Evolutionary conservation across 2,888 invertebrate species (phyloP).

Genomic region (Sphaerophoria taeniata): DNA sequence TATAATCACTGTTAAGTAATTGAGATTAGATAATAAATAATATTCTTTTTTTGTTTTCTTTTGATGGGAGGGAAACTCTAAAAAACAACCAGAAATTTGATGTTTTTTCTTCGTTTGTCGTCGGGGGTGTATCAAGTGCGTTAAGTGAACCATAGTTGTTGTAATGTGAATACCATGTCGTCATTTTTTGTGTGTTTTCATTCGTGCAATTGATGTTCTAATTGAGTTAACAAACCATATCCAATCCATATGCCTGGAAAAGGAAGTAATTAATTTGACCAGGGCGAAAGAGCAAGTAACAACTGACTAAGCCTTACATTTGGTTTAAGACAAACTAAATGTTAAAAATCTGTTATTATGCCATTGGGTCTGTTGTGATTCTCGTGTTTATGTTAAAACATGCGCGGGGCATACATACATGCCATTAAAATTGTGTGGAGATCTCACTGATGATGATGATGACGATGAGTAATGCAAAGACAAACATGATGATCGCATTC

Average conservation of each 20-base stretch:
- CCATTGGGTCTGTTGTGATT: no score
- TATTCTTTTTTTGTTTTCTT: not conserved
- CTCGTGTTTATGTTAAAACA: no score
- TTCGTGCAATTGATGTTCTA: conserved; percentile 27
- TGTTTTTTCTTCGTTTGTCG: no score
- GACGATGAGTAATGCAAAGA: no score
- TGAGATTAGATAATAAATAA: no score
- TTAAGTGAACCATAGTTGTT: conserved; percentile 6
- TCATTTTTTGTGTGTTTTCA: not conserved
- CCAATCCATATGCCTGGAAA: conserved; percentile 38
- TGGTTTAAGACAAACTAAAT: not conserved
- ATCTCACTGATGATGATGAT: no score
- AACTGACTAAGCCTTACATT: not conserved
- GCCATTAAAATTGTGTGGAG: no score
- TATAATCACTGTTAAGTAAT: no score
- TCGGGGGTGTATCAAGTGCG: conserved; percentile 11
- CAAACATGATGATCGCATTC: no score
- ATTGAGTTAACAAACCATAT: conserved; percentile 42
- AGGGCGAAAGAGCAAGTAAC: not conserved
- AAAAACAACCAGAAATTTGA: conserved; percentile 6
- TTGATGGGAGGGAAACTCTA: not conserved
- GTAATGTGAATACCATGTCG: not conserved
- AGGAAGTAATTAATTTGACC: conserved; percentile 55
- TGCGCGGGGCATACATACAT: no score
- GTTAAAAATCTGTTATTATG: not conserved